Conservation (phyloP, 2,888 invertebrate species). For the Amiota mariae region DNA sequence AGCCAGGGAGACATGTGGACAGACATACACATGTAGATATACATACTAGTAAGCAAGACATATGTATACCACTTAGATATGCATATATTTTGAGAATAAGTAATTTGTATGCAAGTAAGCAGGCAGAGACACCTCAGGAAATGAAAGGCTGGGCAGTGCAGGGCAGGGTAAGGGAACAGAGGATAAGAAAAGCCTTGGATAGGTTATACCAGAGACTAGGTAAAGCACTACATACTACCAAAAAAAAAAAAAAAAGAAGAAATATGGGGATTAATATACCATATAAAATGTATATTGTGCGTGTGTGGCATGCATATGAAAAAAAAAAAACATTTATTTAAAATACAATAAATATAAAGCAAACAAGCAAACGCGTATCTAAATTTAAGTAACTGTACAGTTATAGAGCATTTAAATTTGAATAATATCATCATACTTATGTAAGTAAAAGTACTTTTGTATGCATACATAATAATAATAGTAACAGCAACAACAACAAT, state of each 20-base stretch:
- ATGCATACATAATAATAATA: not conserved
- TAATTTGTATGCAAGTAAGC: slow-evolving; percentile 26
- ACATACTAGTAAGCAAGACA: not conserved
- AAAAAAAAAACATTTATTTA: slow-evolving; percentile 7
- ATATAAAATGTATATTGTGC: no score
- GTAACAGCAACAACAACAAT: not conserved
- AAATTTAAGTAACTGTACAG: not conserved
- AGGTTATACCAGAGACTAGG: no score
- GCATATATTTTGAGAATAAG: slow-evolving; percentile 17
- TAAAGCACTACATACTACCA: no score
- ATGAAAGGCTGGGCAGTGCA: not conserved
- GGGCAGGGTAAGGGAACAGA: not conserved
- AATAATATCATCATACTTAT: not conserved
- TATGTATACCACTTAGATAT: slow-evolving; percentile 10
- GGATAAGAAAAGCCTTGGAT: no score
- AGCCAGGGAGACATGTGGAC: not conserved
- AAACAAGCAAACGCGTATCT: not conserved
- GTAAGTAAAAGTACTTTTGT: no score
- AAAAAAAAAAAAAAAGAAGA: no score
- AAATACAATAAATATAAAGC: not conserved
- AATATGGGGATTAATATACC: no score
- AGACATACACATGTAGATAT: not conserved
- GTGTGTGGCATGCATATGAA: not conserved
- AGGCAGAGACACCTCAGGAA: not conserved
- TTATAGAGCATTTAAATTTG: not conserved